Conservation (phyloP, 2,113 vertebrate species). For the Gulo gulo region DNA sequence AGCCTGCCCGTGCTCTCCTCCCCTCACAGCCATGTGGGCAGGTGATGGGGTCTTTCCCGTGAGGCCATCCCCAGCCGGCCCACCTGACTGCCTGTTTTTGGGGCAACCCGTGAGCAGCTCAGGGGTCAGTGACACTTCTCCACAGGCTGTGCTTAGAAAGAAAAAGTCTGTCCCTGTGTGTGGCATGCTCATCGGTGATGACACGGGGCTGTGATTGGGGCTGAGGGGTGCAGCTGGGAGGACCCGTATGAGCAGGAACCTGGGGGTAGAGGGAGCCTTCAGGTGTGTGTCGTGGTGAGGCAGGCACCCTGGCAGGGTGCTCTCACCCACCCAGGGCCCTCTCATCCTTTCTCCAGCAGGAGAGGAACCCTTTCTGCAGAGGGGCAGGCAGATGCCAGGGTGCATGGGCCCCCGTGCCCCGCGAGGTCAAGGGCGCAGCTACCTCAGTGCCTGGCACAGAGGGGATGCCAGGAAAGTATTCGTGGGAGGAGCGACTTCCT, state of each 20-base stretch:
- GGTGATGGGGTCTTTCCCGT: no score
- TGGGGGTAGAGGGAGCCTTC: accelerated
- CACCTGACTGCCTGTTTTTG: background rate
- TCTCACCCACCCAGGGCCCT: background rate
- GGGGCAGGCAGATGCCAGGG: background rate
- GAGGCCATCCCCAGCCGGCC: background rate
- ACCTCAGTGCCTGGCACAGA: background rate
- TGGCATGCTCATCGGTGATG: background rate
- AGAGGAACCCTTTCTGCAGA: no score
- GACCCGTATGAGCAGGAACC: background rate
- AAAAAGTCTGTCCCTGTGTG: background rate
- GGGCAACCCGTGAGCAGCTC: background rate
- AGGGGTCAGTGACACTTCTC: background rate
- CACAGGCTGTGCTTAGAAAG: background rate
- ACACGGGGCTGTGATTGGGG: background rate
- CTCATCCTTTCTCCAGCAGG: background rate
- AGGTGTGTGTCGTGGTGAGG: background rate
- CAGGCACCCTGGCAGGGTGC: background rate
- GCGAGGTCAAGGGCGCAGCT: background rate
- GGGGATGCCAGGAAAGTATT: background rate
- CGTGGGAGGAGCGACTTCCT: background rate
- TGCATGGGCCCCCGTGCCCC: accelerated
- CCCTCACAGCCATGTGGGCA: background rate
- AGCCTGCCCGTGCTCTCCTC: background rate
- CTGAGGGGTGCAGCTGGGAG: background rate